phyloP scores from a whole-genome alignment of 2,797 vertebrate species.

The Thunnus albacares region DNA sequence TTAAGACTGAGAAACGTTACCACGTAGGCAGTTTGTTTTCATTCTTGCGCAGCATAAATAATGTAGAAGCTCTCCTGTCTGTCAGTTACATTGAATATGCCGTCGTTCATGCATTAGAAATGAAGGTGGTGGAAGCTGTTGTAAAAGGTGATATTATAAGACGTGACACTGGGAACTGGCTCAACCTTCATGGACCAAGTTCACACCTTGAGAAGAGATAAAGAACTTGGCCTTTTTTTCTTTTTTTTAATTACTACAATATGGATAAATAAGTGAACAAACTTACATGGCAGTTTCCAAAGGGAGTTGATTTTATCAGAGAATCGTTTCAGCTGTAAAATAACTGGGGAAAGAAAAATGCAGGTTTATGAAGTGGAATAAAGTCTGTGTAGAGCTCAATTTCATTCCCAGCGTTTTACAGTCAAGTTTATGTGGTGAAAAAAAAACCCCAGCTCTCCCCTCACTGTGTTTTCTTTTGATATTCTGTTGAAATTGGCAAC shows the following conservation, averaged over 20 bases:
- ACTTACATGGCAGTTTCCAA: slow-evolving; percentile 6
- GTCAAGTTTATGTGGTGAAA: slow-evolving; percentile 33
- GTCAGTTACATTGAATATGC: slow-evolving; percentile 73
- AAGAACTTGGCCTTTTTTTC: slow-evolving; percentile 27
- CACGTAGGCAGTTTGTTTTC: slow-evolving; percentile 74
- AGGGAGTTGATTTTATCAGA: slow-evolving; percentile 1
- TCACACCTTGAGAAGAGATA: slow-evolving; percentile 48
- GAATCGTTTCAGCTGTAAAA: slow-evolving; percentile 10
- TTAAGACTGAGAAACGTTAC: slow-evolving; percentile 53
- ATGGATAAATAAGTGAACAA: slow-evolving; percentile 26
- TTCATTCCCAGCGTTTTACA: slow-evolving; percentile 48
- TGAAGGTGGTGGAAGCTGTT: slow-evolving; percentile 59
- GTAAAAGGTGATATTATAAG: slow-evolving; percentile 69
- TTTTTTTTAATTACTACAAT: neutral
- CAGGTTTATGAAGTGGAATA: slow-evolving; percentile 53
- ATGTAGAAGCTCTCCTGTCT: slow-evolving; percentile 77
- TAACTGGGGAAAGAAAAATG: neutral
- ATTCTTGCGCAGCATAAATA: slow-evolving; percentile 78
- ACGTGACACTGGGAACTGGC: slow-evolving; percentile 54
- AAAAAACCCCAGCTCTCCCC: neutral
- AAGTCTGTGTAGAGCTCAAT: slow-evolving; percentile 34
- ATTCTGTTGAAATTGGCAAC: slow-evolving; percentile 54
- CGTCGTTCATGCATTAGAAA: slow-evolving; percentile 77
- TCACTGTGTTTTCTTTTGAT: slow-evolving; percentile 41
- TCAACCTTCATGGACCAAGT: slow-evolving; percentile 57